Conservation (phyloP, 2,113 vertebrate species). For the Octodon degus region DNA sequence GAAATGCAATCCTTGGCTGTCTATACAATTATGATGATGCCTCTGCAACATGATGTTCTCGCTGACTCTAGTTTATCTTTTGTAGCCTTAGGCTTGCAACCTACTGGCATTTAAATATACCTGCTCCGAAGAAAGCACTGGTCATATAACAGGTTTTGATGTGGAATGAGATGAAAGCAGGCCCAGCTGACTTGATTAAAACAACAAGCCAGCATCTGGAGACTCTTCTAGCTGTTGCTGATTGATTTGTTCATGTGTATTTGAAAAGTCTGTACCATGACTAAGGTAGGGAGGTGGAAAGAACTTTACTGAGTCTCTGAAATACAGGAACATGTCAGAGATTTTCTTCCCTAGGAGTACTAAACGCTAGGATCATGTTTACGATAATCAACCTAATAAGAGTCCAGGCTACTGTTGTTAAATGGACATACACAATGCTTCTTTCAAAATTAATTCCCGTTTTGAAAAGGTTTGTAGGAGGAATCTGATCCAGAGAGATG, state of each 20-base stretch:
- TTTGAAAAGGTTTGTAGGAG: background rate
- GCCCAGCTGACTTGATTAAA: slow-evolving; percentile 70
- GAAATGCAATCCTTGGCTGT: slow-evolving; percentile 47
- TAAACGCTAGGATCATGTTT: background rate
- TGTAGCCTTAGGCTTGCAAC: slow-evolving; percentile 45
- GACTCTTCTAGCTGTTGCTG: slow-evolving; percentile 67
- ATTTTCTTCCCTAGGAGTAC: slow-evolving; percentile 39
- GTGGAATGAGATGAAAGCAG: slow-evolving; percentile 77
- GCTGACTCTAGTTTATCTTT: slow-evolving; percentile 65
- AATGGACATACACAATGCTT: background rate
- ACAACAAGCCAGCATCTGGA: slow-evolving; percentile 70
- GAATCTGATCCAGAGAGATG: background rate
- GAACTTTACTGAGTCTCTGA: slow-evolving; percentile 54
- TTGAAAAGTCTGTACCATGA: slow-evolving; percentile 64
- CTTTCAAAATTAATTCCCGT: background rate
- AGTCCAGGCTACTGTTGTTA: background rate
- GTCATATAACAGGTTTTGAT: slow-evolving; percentile 72
- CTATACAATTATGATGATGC: slow-evolving; percentile 59
- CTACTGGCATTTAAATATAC: slow-evolving; percentile 66
- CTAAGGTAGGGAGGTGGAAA: background rate
- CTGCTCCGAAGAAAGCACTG: slow-evolving; percentile 67
- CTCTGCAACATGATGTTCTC: slow-evolving; percentile 23
- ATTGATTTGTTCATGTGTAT: slow-evolving; percentile 73
- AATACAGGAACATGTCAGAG: slow-evolving; percentile 62
- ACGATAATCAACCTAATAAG: background rate